Conservation (phyloP, 2,888 invertebrate genomes). For the Caenorhabditis macrosperma region DNA sequence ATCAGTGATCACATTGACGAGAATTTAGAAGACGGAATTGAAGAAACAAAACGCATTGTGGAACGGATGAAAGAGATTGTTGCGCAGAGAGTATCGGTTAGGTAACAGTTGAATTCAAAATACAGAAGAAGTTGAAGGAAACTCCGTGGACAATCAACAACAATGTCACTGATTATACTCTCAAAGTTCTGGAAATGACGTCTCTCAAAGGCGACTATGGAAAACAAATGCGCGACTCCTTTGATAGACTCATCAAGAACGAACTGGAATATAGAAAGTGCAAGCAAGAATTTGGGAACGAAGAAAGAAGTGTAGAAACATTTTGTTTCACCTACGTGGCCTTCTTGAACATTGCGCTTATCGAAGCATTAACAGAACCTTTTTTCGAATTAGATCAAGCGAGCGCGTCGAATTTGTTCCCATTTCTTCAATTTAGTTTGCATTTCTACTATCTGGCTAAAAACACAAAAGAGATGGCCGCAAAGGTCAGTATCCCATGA, state of each 20-base stretch:
- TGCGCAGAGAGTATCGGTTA: not conserved
- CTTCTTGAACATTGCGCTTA: no score
- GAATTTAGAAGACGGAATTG: not conserved
- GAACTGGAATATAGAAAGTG: not conserved
- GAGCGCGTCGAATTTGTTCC: not conserved
- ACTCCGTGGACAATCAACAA: conserved; percentile 1
- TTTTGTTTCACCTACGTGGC: not conserved
- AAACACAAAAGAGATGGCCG: not conserved
- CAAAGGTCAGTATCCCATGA: not conserved
- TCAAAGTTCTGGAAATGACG: not conserved
- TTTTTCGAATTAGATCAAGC: not conserved
- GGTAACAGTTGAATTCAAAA: not conserved
- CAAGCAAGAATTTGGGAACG: not conserved
- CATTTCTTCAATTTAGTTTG: not conserved
- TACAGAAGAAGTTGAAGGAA: not conserved
- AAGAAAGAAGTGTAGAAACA: not conserved
- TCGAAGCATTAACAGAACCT: no score
- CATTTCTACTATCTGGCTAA: not conserved
- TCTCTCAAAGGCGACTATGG: not conserved
- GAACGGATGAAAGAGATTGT: not conserved
- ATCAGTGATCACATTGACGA: not conserved
- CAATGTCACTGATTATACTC: not conserved
- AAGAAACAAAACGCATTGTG: not conserved
- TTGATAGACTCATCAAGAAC: not conserved
- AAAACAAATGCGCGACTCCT: not conserved